Base-by-base conservation (phyloP, 2,113 vertebrate species). In the Ceyx margarethae region DNA sequence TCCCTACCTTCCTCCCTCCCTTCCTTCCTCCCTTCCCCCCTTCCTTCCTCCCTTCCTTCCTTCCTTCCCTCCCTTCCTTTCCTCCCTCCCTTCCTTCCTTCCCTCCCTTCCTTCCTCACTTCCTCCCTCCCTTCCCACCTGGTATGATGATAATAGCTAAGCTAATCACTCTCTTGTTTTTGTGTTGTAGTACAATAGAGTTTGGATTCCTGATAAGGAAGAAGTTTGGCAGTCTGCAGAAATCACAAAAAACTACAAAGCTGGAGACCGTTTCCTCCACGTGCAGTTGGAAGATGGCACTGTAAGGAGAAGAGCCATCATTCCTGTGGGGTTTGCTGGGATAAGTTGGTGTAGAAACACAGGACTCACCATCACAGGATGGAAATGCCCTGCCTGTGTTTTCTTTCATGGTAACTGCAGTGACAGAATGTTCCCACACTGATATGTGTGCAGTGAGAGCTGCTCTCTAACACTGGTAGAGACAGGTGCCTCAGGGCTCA, bases 181-280 rank as follows among this genome's bases (percentile, higher is more conserved):
- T 57, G 83, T 93, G 51, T 64, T 93, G 40, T 62, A 99, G 99
- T 99, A 98, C 97, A 99, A 99, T 95, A 98, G 99, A 95, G 98
- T 99, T 40, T 99, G 99, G 99, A 98, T 99, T 68, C 98, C 98
- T n/a, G 98, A 99, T 95, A 66, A 95, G 7, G 97, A 99, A 68
- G 97, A 99, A 90, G 98, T 99, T 37, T 99, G 99, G 99, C 98
- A 97, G 87, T 99, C 99, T 26, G 99, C 99, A 11, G 99, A 99
- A 94, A 99, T 99, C 57, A 95, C 95, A 13, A 98, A 92, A 93
- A 97, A 99, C 96, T 99, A 98, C 93, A 97, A 95, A 87, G 57
- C 84, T 51, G 99, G 98, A 35, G 98, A 98, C 68, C 45, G 3
- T 64, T 94, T 96, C 69, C 98, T 99, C 53, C 90, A 91, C 5